Conservation (phyloP, 2,888 invertebrate species). For the Disparrhopalites patrizii region DNA sequence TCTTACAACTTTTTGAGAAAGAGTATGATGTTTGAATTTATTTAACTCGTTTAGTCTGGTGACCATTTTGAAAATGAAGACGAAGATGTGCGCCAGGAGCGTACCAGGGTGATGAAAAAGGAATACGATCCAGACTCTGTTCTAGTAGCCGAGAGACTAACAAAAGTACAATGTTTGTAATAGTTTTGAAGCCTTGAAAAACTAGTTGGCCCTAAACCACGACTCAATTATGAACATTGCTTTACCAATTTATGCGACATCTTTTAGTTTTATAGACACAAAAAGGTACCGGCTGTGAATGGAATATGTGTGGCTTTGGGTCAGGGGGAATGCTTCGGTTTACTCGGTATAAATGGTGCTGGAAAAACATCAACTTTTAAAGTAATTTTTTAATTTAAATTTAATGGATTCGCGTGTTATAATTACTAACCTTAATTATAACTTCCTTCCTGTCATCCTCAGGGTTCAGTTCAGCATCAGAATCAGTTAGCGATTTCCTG, state of each 20-base stretch:
- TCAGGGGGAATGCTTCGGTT: conserved; percentile 70
- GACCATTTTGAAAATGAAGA: conserved; percentile 55
- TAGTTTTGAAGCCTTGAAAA: no score
- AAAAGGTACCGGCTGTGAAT: conserved; percentile 56
- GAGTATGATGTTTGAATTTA: conserved; percentile 26
- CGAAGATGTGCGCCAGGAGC: conserved; percentile 58
- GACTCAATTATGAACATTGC: not conserved
- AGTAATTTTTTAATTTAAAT: conserved; percentile 58
- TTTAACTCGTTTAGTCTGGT: not conserved
- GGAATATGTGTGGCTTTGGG: conserved; percentile 57
- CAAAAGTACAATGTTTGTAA: conserved; percentile 58
- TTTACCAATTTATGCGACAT: not conserved
- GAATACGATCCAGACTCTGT: conserved; percentile 53
- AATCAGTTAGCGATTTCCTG: no score
- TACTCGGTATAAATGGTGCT: conserved; percentile 82
- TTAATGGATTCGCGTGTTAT: no score
- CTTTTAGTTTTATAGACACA: conserved; percentile 23
- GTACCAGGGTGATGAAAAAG: conserved; percentile 51
- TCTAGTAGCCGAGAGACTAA: conserved; percentile 56
- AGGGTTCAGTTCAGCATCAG: no score
- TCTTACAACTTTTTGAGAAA: no score
- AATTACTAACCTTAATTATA: no score
- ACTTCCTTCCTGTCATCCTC: no score
- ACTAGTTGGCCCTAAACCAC: not conserved
- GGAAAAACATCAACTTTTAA: conserved; percentile 86